Evolutionary conservation across 2,113 vertebrate genomes (phyloP).

Genomic region (Microtus montanus): DNA sequence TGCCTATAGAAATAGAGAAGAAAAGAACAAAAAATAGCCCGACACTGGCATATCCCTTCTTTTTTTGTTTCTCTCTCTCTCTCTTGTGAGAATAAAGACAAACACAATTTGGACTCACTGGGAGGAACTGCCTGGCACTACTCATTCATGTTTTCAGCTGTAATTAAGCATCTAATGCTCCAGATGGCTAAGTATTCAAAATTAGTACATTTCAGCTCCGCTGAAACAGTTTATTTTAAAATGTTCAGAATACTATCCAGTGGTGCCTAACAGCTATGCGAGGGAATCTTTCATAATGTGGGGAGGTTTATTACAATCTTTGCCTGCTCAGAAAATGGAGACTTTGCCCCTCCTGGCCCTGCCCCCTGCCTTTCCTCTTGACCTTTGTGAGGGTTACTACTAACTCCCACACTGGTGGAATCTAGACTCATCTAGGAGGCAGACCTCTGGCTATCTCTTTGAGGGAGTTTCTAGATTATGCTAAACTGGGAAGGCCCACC

Average conservation of each 20-base stretch:
- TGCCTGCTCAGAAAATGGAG: not conserved
- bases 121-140: slow-evolving; percentile 77
- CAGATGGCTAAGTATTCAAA: slow-evolving; percentile 86
- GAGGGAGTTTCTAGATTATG: not conserved
- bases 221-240: slow-evolving; percentile 79
- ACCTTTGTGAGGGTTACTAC: not conserved
- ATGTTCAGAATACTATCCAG: slow-evolving; percentile 77
- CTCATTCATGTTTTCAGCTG: slow-evolving; percentile 84
- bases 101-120: slow-evolving; percentile 71
- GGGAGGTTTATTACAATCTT: slow-evolving; percentile 44
- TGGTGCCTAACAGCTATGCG: slow-evolving; percentile 65
- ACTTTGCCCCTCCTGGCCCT: not conserved
- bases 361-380: not conserved
- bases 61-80: not conserved
- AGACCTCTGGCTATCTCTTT: not conserved
- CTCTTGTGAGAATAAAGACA: slow-evolving; percentile 71
- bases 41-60: not conserved
- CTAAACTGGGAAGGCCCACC: not conserved
- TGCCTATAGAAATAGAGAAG: slow-evolving; percentile 53
- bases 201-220: slow-evolving; percentile 83
- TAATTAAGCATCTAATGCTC: slow-evolving; percentile 85
- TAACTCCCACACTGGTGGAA: not conserved
- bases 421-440: not conserved
- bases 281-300: slow-evolving; percentile 62
- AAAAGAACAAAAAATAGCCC: slow-evolving; percentile 58